A percentile compares a stretch with the other conserved stretches of the same genome.
These are phyloP conservation scores for Pholis gunnellus DNA, from an alignment of 2,113 vertebrate species.

Conservation along the genomic window DNA sequence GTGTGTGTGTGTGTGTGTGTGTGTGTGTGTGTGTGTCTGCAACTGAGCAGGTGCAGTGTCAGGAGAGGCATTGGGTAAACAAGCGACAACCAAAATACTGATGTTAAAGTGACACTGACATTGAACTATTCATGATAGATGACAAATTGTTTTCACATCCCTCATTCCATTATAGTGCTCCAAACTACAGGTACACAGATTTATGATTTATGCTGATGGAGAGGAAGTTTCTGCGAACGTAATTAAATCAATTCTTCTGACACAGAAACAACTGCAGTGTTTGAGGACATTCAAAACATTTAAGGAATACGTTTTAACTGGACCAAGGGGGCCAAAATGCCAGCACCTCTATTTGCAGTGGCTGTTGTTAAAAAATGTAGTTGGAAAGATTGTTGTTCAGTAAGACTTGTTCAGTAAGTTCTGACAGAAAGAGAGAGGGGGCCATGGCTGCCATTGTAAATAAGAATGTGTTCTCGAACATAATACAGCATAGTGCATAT, in stretches of 20 bases:
- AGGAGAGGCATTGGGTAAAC: slow-evolving; percentile 66
- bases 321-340: not conserved
- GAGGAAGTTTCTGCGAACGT: slow-evolving; percentile 39
- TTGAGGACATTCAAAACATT: slow-evolving; percentile 34
- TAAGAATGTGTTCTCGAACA: not conserved
- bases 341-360: not conserved
- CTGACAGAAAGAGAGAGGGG: not conserved
- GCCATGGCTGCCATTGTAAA: not conserved
- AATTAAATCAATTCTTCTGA: slow-evolving; percentile 49
- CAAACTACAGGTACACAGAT: slow-evolving; percentile 37
- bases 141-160: slow-evolving; percentile 64
- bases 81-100: slow-evolving; percentile 61
- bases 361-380: not conserved
- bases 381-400: not conserved
- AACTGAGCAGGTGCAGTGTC: slow-evolving; percentile 38
- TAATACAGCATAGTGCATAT: not conserved
- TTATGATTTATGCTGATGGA: slow-evolving; percentile 53
- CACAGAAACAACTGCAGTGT: slow-evolving; percentile 36
- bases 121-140: slow-evolving; percentile 52
- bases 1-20: slow-evolving; percentile 16
- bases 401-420: not conserved
- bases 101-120: slow-evolving; percentile 67
- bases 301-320: slow-evolving; percentile 16
- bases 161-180: slow-evolving; percentile 34
- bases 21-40: not conserved